Percentiles rank a stretch among this genome's conserved stretches.
Evolutionary conservation across 2,888 invertebrate genomes (phyloP).

Genomic region (Parnassius orleans): DNA sequence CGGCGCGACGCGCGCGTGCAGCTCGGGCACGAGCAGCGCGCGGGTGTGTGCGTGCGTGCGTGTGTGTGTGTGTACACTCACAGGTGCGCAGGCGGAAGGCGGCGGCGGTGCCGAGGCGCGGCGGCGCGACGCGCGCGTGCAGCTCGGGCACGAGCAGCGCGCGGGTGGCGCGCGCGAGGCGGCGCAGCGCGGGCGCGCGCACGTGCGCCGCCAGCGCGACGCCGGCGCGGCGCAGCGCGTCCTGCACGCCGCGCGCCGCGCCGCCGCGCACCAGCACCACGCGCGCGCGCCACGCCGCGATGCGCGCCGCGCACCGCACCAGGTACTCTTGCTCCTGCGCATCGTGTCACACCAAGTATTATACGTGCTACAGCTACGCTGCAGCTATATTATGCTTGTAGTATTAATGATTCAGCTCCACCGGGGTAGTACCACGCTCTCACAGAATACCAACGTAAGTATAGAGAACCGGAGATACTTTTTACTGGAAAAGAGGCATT

Average conservation of each 20-base stretch:
- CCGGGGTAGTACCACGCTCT: no score
- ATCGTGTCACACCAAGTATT: not conserved
- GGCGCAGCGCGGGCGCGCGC: constrained; percentile 70
- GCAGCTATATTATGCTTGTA: no score
- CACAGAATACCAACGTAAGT: no score
- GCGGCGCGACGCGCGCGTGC: constrained; percentile 91
- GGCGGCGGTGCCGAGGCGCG: constrained; percentile 91
- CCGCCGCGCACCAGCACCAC: constrained; percentile 95
- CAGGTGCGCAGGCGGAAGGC: constrained; percentile 85
- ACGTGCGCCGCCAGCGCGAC: constrained; percentile 95
- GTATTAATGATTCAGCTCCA: no score
- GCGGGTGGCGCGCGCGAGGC: constrained; percentile 89
- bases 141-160: constrained; percentile 93
- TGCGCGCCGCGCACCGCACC: constrained; percentile 91
- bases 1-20: constrained; percentile 93
- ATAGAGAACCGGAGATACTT: no score
- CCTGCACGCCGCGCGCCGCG: constrained; percentile 93
- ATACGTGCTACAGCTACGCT: no score
- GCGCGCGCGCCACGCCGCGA: constrained; percentile 90
- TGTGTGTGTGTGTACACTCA: constrained; percentile 22
- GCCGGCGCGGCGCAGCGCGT: constrained; percentile 85
- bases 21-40: constrained; percentile 79
- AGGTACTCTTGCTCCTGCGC: constrained; percentile 92
- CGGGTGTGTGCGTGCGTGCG: constrained; percentile 58
- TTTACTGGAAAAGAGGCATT: no score